Evolutionary conservation across 2,113 vertebrate genomes (phyloP).

Genomic region (Falcunculus frontatus): DNA sequence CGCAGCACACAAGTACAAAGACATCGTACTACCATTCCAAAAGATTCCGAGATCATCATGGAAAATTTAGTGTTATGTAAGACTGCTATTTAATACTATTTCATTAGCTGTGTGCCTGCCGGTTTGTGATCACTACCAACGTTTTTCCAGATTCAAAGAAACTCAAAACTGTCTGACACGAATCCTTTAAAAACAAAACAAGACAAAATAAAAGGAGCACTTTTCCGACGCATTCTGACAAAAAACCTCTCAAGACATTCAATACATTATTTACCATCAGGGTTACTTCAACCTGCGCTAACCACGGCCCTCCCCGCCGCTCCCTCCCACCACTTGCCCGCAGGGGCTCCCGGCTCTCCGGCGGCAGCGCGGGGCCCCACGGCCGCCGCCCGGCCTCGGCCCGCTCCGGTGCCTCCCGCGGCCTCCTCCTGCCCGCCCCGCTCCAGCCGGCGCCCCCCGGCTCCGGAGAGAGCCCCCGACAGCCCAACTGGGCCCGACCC

Average conservation of each 20-base stretch:
- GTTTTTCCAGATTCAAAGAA: no score
- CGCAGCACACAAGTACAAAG: neutral
- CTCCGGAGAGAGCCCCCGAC: no score
- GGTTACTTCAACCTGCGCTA: fast-evolving
- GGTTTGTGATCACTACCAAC: neutral
- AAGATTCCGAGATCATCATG: neutral
- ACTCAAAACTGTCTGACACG: fast-evolving
- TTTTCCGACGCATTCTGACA: neutral
- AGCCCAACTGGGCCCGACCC: neutral
- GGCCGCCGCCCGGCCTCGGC: neutral
- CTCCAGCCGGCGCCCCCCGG: neutral
- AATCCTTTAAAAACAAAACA: neutral
- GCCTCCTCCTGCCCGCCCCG: neutral
- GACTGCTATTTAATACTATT: neutral
- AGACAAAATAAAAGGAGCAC: neutral
- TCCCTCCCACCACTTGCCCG: neutral
- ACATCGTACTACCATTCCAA: neutral
- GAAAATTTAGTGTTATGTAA: neutral
- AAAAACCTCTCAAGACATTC: neutral
- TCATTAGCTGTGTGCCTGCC: neutral
- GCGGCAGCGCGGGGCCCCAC: neutral
- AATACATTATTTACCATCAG: fast-evolving
- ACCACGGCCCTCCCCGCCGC: no score
- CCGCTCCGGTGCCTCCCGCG: neutral
- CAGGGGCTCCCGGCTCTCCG: neutral